phyloP scores from a whole-genome alignment of 2,888 invertebrate species.

The Rambutsinella grinnellia region DNA sequence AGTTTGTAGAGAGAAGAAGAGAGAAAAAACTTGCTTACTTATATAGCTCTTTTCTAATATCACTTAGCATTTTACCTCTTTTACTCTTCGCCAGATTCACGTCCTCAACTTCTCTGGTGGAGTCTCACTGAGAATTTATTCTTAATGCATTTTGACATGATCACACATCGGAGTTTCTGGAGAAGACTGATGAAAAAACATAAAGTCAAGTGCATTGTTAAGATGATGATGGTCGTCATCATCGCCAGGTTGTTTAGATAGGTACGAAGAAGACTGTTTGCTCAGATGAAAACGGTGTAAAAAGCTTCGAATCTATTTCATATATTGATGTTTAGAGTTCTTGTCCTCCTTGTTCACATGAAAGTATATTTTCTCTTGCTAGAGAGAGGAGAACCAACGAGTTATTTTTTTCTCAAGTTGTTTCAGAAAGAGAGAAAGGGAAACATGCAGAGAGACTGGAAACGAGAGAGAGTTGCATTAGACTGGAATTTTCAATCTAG shows the following conservation, averaged over 20 bases:
- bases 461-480: constrained; percentile 49
- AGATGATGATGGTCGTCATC: constrained; percentile 46
- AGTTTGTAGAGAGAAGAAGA: constrained; percentile 1
- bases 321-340: background rate
- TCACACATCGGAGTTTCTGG: constrained; percentile 20
- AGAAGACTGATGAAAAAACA: constrained; percentile 52
- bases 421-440: background rate
- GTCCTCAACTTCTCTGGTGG: constrained; percentile 33
- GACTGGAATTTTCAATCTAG: constrained; percentile 59
- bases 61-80: background rate
- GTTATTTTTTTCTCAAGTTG: constrained; percentile 18
- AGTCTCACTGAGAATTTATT: constrained; percentile 50
- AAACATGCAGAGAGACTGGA: constrained; percentile 14
- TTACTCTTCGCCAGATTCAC: background rate
- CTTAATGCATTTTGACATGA: constrained; percentile 57
- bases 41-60: constrained; percentile 6
- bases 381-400: background rate
- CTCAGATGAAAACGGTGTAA: constrained; percentile 38
- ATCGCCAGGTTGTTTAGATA: constrained; percentile 26
- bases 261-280: constrained; percentile 11
- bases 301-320: constrained; percentile 42
- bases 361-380: constrained; percentile 11
- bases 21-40: constrained; percentile 39
- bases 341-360: background rate
- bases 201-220: constrained; percentile 59